These are phyloP conservation scores for Anabacerthia variegaticeps DNA, from an alignment of 2,797 vertebrate genomes.

Conservation along the genomic window DNA sequence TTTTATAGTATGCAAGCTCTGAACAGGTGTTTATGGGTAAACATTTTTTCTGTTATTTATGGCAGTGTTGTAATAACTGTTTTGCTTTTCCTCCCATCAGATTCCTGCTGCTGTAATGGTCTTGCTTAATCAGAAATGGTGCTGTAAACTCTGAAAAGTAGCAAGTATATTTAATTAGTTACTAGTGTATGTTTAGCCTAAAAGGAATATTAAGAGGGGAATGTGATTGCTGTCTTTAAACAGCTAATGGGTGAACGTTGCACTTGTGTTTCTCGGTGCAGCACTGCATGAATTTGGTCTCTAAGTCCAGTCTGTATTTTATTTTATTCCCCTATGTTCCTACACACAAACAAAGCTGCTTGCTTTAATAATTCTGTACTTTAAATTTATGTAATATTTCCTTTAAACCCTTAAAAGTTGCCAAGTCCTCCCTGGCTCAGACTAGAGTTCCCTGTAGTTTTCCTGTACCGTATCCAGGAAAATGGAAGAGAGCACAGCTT, in stretches of 20 bases:
- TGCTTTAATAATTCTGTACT: neutral
- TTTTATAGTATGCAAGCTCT: neutral
- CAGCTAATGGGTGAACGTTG: neutral
- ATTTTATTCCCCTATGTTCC: accelerated
- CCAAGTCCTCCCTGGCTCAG: neutral
- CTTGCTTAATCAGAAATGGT: neutral
- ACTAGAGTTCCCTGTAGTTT: neutral
- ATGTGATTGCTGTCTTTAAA: neutral
- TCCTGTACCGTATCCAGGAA: neutral
- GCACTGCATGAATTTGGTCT: neutral
- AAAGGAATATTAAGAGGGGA: neutral
- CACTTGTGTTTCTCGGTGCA: neutral
- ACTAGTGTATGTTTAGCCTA: neutral
- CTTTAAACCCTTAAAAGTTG: neutral
- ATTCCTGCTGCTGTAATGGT: neutral
- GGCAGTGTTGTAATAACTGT: neutral
- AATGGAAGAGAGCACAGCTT: neutral
- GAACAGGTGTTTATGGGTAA: neutral
- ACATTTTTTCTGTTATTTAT: neutral
- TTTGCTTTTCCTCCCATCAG: neutral
- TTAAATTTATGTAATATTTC: neutral
- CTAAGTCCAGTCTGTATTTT: neutral
- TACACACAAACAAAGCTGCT: neutral
- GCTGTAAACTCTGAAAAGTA: neutral
- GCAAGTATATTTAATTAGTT: neutral